Evolutionary conservation across 2,797 vertebrate genomes (phyloP), one percentile per base, ranked within the genome.

Genomic region (Lepidocolaptes lacrymiger): DNA sequence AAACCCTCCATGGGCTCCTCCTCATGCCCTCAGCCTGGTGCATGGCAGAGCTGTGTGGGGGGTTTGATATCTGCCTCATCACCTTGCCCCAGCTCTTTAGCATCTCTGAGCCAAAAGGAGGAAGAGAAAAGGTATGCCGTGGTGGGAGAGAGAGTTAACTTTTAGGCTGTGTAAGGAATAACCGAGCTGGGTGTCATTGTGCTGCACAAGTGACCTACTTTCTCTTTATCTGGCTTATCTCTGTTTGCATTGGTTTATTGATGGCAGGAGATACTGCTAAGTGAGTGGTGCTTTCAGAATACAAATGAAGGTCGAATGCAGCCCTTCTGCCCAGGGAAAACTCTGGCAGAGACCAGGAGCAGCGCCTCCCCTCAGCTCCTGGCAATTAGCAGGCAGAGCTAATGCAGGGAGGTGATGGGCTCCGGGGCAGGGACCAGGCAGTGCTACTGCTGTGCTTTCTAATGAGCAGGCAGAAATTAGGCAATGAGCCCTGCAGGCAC

Each of bases 171-270:
- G 7, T 76, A 59, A 89, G 84, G 89, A 86, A 79, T 73, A 69
- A 63, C 46, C 0, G 49, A 91, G 75, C 77, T 89, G 92, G 95
- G 92, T 91, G 77, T 95, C 95, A 95, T 73, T 92, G 95, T 93
- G 88, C 95, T 85, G 81, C 92, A 95, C 66, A 92, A 97, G 87
- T 92, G 96, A 93, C 87, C 95, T 96, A 81, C 95, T 97, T 97
- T 91, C 32, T 0, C 83, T 97, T 94, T 95, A 91, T 96, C 93
- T 97, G 96, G 84, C 92, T 97, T 88, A 93, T 97, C 85, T 91
- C 91, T 95, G 91, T 96, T 96, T 95, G 77, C 94, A 90, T 82
- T 92, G 87, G 91, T 93, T 96, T 96, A 93, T 89, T 95, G 95
- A 96, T 96, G 91, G 94, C 69, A 96, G 84, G 87, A 96, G 94